Percentiles rank a stretch among this genome's conserved stretches.
phyloP scores from a whole-genome alignment of 2,113 vertebrate genomes.

The Phyllostomus discolor region DNA sequence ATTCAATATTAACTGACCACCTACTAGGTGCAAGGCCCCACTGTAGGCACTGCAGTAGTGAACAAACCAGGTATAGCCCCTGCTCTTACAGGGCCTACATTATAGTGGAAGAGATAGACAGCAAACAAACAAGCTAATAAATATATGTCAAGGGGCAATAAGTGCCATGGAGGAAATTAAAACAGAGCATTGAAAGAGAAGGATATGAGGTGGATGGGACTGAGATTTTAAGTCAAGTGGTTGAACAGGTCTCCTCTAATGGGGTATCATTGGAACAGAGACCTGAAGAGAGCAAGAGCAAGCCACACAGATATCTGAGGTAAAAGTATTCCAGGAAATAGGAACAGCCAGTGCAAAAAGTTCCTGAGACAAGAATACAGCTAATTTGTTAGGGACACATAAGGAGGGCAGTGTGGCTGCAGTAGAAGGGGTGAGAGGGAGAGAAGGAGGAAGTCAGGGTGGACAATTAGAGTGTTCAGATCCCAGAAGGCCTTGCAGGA shows the following conservation, averaged over 20 bases:
- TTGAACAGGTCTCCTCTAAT: background rate
- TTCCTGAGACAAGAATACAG: background rate
- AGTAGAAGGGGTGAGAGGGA: background rate
- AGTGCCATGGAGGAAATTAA: background rate
- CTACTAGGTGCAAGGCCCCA: background rate
- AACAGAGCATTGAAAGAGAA: background rate
- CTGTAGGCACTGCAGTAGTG: background rate
- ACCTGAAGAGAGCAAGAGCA: background rate
- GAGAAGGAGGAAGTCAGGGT: background rate
- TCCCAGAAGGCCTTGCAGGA: background rate
- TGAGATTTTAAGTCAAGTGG: background rate
- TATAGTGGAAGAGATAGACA: background rate
- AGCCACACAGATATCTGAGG: background rate
- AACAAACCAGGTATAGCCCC: background rate
- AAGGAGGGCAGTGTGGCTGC: background rate
- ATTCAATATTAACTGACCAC: background rate
- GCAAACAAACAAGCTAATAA: background rate
- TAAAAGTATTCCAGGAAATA: background rate
- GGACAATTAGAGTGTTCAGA: background rate
- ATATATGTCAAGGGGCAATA: background rate
- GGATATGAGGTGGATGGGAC: background rate
- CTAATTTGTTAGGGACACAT: background rate
- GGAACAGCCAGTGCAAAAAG: background rate
- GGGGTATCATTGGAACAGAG: background rate
- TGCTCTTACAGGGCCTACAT: background rate